Base-by-base conservation (phyloP, 2,888 invertebrate species). In the Idaea biselata region DNA sequence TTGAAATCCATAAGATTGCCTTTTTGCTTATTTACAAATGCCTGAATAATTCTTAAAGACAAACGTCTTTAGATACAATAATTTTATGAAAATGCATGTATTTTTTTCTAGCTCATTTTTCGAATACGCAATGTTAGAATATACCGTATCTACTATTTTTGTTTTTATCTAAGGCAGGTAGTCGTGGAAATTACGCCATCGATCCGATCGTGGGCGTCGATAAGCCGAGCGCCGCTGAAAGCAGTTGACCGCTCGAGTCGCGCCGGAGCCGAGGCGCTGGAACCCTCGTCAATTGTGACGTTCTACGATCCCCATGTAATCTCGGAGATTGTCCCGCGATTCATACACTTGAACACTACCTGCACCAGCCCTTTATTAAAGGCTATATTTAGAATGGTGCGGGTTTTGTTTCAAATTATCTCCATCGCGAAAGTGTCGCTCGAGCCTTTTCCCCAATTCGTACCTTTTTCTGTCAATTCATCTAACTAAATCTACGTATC, bases 201-300 rank as follows among this genome's bases (percentile, higher is more conserved):
- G 79, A 81, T 78, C 70, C 72, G 68, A 78, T 80, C 75, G 69
- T 78, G 77, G 78, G 78, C 75, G 70, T 69, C 77, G 80, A 80
- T 80, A 79, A 81, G 77, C 78, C 76, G 68, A 25, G 62, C 64
- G 65, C 67, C 68, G 76, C 70, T 77, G 80, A 81, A 81, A 82
- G 78, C 75, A 66, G 68, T 76, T 82, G 83, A 84, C 81, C 72
- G 65, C 71, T 44, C 44, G 14, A 58, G 56, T 18, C 80, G 73
- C 76, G 73, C 68, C 71, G 72, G 65, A 65, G 67, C 64, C 68
- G 70, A 71, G 66, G 64, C 65, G 67, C 75, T 62, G 65, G 66
- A 69, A 86, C 86, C 86, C 87, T 84, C 77, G 80, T 87, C 86
- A 87, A 84, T 77, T 85, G 80, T 83, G 87, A 86, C 83, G 68